Evolutionary conservation across 2,888 invertebrate genomes (phyloP), one percentile per base, ranked within the genome.

Genomic region (Pyrgus malvae): DNA sequence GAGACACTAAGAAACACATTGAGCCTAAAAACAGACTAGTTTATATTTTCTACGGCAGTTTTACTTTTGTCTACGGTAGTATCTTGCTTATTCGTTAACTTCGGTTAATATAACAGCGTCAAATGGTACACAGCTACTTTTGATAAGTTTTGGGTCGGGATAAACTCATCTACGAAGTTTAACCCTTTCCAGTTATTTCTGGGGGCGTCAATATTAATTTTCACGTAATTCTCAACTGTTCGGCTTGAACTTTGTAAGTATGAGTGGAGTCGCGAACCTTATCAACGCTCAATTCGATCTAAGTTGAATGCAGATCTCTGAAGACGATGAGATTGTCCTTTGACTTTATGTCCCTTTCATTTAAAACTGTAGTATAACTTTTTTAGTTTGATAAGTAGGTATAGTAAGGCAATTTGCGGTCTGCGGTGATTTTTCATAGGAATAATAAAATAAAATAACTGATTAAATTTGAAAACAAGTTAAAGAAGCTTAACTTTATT

Each of bases 251-350:
- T 80, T 78, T 45, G 45, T 67, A 74, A 78, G 76, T 77, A 78
- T 79, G 77, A 77, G 74, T 68, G 67, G 72, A 76, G 45, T 77
- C 70, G 65, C 69, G 67, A 80, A 81, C 77, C 80, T 79, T 80
- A 74, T 75, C 76, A 76, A 72, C 64, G 67, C 48, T 31, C 11
- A 29, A 69, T 78, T 77, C 74, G 76, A 73, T 72, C 66, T 66
- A 67, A 68, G 65, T 71, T 77, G 74, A 76, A 78, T 76, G 74
- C 63, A 54, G 40, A 54, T 56, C 31, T 45, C 31, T 45, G 38
- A 73, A 41, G 74, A 79, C 77, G 80, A 78, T 81, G 78, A 80
- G 78, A 78, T 81, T 78, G 76, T 77, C 76, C 80, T 79, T 72
- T 69, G 72, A 79, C 76, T 81, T 74, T 74, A 78, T 74, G 74